Evolutionary conservation across 2,113 vertebrate species (phyloP).

Genomic region (Cyrtonyx montezumae): DNA sequence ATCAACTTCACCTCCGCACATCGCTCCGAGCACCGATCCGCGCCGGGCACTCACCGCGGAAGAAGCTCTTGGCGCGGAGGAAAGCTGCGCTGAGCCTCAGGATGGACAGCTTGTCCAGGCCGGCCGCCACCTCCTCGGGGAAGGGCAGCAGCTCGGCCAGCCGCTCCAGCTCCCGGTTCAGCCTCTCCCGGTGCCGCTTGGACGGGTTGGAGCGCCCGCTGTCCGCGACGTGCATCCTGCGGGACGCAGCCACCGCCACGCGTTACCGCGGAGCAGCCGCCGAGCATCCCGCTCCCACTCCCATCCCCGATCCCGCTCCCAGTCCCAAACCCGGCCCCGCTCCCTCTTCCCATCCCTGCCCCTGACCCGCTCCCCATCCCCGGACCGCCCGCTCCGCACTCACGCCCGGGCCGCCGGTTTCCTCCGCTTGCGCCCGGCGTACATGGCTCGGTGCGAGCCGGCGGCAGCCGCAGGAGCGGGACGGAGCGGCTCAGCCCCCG

Average conservation of each 20-base stretch:
- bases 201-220: constrained; percentile 74
- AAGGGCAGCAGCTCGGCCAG: constrained; percentile 73
- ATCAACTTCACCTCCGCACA: not conserved
- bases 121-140: constrained; percentile 69
- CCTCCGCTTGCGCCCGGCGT: constrained; percentile 10
- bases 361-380: no score
- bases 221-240: constrained; percentile 52
- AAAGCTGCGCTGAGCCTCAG: constrained; percentile 75
- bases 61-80: constrained; percentile 73
- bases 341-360: not conserved
- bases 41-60: constrained; percentile 50
- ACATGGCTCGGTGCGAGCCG: not conserved
- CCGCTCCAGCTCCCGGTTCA: constrained; percentile 76
- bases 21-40: not conserved
- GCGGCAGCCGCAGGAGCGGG: not conserved
- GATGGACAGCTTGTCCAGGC: constrained; percentile 77
- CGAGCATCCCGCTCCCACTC: not conserved
- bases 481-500: not conserved
- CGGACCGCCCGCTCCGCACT: not conserved
- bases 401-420: constrained; percentile 17
- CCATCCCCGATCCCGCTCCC: not conserved
- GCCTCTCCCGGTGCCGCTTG: constrained; percentile 75
- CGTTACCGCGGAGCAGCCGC: not conserved
- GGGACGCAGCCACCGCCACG: not conserved
- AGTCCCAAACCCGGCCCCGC: not conserved